Base-by-base conservation (phyloP, 2,888 invertebrate genomes). In the Cantharis nigra region DNA sequence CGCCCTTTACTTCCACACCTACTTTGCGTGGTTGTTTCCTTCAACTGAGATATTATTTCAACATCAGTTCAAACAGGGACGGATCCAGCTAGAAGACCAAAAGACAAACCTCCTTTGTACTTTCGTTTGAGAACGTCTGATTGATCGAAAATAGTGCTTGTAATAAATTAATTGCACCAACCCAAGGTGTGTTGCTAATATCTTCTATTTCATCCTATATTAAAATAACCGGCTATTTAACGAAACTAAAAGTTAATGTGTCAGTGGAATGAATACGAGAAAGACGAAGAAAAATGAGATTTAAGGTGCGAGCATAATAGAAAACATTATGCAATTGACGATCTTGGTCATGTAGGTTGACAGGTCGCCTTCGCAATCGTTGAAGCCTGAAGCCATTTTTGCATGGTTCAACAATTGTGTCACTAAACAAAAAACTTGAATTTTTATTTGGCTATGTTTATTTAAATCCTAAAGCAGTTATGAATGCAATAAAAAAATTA, bases 331-430 rank as follows among this genome's bases (percentile, higher is more conserved):
- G 86, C 84, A 86, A 86, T 80, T 82, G 83, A 85, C 84, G 83
- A 85, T 85, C 85, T 85, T 85, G 84, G 84, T 81, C 84, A 86
- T 86, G 86, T 86, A 85, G 86, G 86, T 86, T 86, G 85, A 83
- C 84, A 84, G 85, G 85, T 85, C 85, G 85, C 79, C 81, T 81
- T 79, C 81, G 82, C 83, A 82, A 80, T 77, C 74, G n/a, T 63
- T 14, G 33, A 16, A 26, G 69, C 69, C 73, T 69, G 49, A 49
- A 63, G 73, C 63, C 18, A 73, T 63, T 69, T 49, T 18, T 69
- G 62, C 63, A 73, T 62, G 69, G 62, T 73, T 70, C 26, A 49
- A 26, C 49, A 49, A 49, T 49, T 49, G 49, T 49, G 49, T 49
- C 49, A 49, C 49, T 49, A 49, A 49, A 49, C 49, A 49, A 49